Conservation (phyloP, 2,888 invertebrate species). For the Drosophila planitibia region DNA sequence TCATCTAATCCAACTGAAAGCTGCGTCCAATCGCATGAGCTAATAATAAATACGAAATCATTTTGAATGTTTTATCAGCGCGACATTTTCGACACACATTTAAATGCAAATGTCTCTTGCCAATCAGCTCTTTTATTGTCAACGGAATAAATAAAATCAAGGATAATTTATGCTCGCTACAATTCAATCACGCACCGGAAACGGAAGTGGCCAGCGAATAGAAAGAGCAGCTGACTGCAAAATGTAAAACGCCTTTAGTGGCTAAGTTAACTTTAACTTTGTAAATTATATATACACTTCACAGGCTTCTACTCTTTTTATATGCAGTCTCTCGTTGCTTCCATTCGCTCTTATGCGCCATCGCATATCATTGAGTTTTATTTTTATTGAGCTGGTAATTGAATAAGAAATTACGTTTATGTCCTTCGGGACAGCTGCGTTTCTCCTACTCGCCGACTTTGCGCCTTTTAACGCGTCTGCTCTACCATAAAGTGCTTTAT, state of each 20-base stretch:
- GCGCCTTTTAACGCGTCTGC: conserved; percentile 53
- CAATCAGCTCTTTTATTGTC: conserved; percentile 56
- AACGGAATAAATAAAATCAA: conserved; percentile 62
- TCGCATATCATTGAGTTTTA: conserved; percentile 72
- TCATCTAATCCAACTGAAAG: conserved; percentile 17
- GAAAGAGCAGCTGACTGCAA: conserved; percentile 29
- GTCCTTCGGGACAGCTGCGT: conserved; percentile 41
- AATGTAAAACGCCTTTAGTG: conserved; percentile 50
- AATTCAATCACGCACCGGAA: conserved; percentile 61
- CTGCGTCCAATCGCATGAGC: conserved; percentile 25
- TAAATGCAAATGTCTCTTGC: conserved; percentile 65
- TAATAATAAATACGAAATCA: conserved; percentile 49
- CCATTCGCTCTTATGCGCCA: conserved; percentile 53
- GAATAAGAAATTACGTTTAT: conserved; percentile 74
- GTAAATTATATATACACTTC: conserved; percentile 16
- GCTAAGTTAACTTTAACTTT: conserved; percentile 41
- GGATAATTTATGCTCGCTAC: conserved; percentile 58
- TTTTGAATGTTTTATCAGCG: conserved; percentile 26
- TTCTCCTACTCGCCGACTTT: conserved; percentile 40
- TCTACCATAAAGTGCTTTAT: conserved; percentile 53
- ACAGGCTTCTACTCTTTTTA: conserved; percentile 13
- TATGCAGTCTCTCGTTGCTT: conserved; percentile 8
- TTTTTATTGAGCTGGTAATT: conserved; percentile 77
- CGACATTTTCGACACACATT: conserved; percentile 40
- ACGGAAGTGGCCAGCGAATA: conserved; percentile 46